phyloP scores from a whole-genome alignment of 1,140 invertebrate species.

The Lanistes nyassanus region DNA sequence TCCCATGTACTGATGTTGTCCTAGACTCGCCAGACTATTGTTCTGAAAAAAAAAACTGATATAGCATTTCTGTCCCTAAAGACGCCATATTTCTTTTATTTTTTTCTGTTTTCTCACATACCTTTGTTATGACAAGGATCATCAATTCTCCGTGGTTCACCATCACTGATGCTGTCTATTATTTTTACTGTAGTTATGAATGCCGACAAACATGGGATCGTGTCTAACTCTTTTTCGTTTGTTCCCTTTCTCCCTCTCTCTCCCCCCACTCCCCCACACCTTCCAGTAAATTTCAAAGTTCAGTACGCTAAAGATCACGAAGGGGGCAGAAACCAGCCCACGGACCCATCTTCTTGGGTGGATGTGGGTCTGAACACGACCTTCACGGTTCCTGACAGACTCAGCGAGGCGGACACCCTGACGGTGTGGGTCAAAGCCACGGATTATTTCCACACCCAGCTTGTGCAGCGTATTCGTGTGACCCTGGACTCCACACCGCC shows the following conservation, averaged over 20 bases:
- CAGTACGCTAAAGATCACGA: not conserved
- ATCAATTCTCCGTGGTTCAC: not conserved
- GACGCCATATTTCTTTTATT: not conserved
- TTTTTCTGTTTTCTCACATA: not conserved
- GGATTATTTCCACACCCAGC: slow-evolving; percentile 27
- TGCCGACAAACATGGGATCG: not conserved
- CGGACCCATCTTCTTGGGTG: not conserved
- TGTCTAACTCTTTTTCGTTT: not conserved
- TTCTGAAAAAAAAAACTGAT: not conserved
- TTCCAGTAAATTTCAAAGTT: slow-evolving; percentile 20
- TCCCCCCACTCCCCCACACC: not conserved
- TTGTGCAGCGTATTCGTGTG: slow-evolving; percentile 15
- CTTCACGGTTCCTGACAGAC: not conserved
- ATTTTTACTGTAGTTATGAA: too few species aligned
- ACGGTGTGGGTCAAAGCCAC: slow-evolving; percentile 31
- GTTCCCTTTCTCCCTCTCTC: not conserved
- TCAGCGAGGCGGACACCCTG: not conserved
- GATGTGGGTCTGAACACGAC: not conserved
- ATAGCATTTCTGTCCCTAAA: not conserved
- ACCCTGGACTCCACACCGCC: slow-evolving; percentile 16
- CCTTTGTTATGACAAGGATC: not conserved
- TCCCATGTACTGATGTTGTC: not conserved
- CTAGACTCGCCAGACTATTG: not conserved
- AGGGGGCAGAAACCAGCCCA: not conserved
- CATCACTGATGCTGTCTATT: not conserved